Conservation (phyloP, 2,113 vertebrate genomes). For the Narcine bancroftii region DNA sequence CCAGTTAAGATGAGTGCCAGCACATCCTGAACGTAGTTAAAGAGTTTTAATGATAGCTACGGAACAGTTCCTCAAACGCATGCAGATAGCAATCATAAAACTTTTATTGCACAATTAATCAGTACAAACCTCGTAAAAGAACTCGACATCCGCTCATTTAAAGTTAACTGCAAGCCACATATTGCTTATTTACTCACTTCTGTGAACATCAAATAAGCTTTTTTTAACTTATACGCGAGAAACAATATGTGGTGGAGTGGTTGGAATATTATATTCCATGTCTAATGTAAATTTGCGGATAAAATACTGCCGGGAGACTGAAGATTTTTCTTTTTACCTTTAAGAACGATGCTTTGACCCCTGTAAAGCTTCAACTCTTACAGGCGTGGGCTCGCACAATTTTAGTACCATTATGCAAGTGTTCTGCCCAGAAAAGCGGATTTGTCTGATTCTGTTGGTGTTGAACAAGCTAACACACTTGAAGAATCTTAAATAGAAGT, state of each 20-base stretch:
- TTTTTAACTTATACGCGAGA: not conserved
- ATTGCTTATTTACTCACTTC: conserved; percentile 35
- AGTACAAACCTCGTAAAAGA: conserved; percentile 69
- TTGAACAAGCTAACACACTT: not conserved
- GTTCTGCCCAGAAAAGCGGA: not conserved
- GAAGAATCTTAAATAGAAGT: not conserved
- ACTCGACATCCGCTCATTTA: conserved; percentile 63
- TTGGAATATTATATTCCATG: not conserved
- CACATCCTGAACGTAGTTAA: conserved; percentile 56
- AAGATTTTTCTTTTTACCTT: not conserved
- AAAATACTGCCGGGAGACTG: not conserved
- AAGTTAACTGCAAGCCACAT: conserved; percentile 45
- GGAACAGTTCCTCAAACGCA: conserved; percentile 67
- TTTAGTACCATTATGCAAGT: not conserved
- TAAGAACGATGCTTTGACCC: not conserved
- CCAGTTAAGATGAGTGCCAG: conserved; percentile 54
- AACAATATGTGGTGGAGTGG: not conserved
- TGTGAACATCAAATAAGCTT: conserved; percentile 24
- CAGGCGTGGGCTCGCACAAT: not conserved
- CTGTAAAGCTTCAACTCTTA: not conserved
- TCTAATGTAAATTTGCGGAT: not conserved
- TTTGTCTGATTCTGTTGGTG: not conserved
- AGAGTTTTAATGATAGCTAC: conserved; percentile 71
- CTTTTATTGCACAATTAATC: conserved; percentile 82
- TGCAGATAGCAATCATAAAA: conserved; percentile 87